These are phyloP conservation scores for Porites australiensis DNA, from an alignment of 64 coral and sea anemone genomes.

Conservation along the genomic window DNA sequence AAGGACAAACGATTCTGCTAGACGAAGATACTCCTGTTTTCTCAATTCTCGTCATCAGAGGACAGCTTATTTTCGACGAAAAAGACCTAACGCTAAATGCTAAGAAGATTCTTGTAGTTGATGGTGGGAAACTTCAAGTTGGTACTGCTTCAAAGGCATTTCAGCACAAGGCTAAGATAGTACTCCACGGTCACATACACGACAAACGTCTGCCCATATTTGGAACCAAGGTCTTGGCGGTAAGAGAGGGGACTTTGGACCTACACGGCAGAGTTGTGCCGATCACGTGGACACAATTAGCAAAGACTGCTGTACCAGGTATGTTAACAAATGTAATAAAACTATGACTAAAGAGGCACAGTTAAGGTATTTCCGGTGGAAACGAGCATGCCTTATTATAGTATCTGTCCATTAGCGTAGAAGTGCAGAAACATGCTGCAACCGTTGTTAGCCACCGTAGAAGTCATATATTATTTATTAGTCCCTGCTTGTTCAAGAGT, in stretches of 20 bases:
- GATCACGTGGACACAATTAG: slow-evolving; percentile 81
- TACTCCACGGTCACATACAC: slow-evolving; percentile 60
- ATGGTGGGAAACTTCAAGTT: slow-evolving; percentile 72
- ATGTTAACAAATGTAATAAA: background rate
- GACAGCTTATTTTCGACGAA: slow-evolving; percentile 84
- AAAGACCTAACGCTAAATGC: slow-evolving; percentile 72
- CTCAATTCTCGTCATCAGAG: slow-evolving; percentile 68
- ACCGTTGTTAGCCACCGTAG: too few relatives aligned
- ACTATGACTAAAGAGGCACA: background rate
- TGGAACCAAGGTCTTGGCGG: slow-evolving; percentile 85
- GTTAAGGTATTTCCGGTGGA: too few relatives aligned
- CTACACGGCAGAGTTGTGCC: slow-evolving; percentile 75
- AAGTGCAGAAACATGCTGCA: too few relatives aligned
- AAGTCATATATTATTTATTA: too few relatives aligned
- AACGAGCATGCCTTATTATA: too few relatives aligned
- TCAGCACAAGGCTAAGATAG: slow-evolving; percentile 78
- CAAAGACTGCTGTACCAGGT: slow-evolving; percentile 63
- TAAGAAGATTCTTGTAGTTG: slow-evolving; percentile 76
- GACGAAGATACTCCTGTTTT: slow-evolving; percentile 77
- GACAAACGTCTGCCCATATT: slow-evolving; percentile 78
- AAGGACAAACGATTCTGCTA: slow-evolving; percentile 79
- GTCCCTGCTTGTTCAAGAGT: too few relatives aligned
- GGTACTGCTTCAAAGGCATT: slow-evolving; percentile 81
- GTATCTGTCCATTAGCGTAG: too few relatives aligned
- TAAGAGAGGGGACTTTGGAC: slow-evolving; percentile 82